A percentile compares a stretch with the other conserved stretches of the same genome.
These are phyloP conservation scores for Agrenia bidenticulata DNA, from an alignment of 2,888 invertebrate genomes.

Conservation along the genomic window DNA sequence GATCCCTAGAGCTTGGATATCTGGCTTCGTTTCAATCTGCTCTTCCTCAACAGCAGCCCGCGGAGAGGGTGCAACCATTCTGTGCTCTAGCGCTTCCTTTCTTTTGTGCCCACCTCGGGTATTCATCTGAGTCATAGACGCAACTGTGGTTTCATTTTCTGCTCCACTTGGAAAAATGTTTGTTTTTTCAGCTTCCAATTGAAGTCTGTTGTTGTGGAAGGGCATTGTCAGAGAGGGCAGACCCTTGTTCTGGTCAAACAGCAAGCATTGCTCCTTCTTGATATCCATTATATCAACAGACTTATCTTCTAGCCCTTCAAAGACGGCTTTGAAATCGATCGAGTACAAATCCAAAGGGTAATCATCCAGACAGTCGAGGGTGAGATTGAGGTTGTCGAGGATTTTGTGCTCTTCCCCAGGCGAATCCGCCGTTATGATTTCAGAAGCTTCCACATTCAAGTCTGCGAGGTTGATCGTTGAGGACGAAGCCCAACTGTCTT, in stretches of 20 bases:
- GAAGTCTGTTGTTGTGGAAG: not conserved
- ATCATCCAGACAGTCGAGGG: not conserved
- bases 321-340: not conserved
- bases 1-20: not conserved
- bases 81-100: conserved; percentile 8
- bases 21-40: conserved; percentile 13
- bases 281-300: not conserved
- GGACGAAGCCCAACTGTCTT: not conserved
- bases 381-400: too few relatives aligned
- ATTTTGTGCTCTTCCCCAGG: too few relatives aligned
- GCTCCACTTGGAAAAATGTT: not conserved
- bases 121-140: not conserved
- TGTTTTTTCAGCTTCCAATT: not conserved
- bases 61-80: conserved; percentile 11
- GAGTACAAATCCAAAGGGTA: not conserved
- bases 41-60: not conserved
- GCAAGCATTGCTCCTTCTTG: too few relatives aligned
- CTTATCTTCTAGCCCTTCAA: not conserved
- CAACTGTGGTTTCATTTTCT: not conserved
- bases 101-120: not conserved
- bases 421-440: too few relatives aligned
- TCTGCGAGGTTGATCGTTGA: too few relatives aligned
- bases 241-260: too few relatives aligned
- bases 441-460: too few relatives aligned
- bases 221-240: not conserved